phyloP scores from a whole-genome alignment of 2,113 vertebrate genomes.

The Ailurus styani region DNA sequence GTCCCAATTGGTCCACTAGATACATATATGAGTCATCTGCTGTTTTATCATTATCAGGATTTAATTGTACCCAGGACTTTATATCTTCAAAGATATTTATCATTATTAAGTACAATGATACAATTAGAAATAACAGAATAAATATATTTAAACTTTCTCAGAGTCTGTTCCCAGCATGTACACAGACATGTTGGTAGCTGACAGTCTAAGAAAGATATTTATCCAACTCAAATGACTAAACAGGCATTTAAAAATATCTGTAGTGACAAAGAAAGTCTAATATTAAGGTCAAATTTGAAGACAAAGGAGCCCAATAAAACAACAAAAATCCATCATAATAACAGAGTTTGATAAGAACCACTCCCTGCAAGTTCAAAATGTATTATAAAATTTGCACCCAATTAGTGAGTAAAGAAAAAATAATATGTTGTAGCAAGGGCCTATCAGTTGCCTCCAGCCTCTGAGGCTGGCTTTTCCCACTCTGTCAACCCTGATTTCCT shows the following conservation, averaged over 20 bases:
- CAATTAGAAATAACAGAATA: constrained; percentile 11
- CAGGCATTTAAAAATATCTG: neutral
- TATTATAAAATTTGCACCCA: neutral
- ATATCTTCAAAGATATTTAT: constrained; percentile 7
- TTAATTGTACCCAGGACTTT: neutral
- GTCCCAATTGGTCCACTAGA: neutral
- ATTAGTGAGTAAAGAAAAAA: neutral
- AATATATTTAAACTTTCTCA: neutral
- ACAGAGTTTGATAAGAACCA: neutral
- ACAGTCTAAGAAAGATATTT: neutral
- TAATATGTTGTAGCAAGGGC: neutral
- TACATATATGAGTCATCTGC: neutral
- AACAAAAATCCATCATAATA: neutral
- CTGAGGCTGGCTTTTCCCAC: neutral
- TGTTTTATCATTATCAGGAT: neutral
- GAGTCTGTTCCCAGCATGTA: neutral
- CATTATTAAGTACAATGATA: neutral
- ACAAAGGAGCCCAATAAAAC: neutral
- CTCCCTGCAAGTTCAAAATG: neutral
- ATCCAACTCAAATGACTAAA: neutral
- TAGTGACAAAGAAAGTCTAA: constrained; percentile 15
- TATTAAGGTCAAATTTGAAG: neutral
- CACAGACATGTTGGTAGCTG: neutral
- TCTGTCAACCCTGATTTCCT: constrained; percentile 5
- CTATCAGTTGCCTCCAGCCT: neutral